Conservation (phyloP, 2,888 invertebrate genomes). For the Gastrophysa polygoni region DNA sequence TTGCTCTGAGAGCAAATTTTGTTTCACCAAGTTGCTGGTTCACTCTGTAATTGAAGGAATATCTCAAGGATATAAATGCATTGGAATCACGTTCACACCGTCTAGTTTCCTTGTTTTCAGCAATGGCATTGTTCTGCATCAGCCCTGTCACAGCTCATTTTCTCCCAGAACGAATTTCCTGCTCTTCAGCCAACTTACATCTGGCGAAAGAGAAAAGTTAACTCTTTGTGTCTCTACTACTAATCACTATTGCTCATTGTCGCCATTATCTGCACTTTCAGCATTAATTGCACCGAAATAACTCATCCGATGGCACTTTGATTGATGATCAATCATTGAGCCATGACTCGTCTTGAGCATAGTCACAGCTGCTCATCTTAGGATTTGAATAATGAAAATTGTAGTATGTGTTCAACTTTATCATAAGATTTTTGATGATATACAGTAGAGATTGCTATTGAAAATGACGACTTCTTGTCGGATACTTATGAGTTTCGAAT, state of each 20-base stretch:
- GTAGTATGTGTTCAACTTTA: no score
- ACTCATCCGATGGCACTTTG: conserved; percentile 3
- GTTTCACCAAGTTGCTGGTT: no score
- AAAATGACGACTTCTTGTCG: no score
- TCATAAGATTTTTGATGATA: no score
- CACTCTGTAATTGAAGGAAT: no score
- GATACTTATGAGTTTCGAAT: no score
- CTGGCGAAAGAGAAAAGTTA: background rate
- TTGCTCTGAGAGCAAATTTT: no score
- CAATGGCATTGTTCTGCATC: background rate
- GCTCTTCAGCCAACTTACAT: background rate
- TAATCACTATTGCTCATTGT: conserved; percentile 12
- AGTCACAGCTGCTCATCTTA: background rate
- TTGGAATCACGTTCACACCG: no score
- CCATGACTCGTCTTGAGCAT: background rate
- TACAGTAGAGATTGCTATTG: no score
- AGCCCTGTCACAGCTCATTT: background rate
- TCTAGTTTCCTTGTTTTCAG: no score
- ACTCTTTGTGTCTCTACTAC: conserved; percentile 7
- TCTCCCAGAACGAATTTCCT: background rate
- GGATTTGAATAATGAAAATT: no score
- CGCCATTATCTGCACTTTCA: conserved; percentile 13
- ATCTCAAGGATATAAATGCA: no score
- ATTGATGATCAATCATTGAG: conserved; percentile 3
- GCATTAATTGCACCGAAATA: conserved; percentile 7